Conservation (phyloP, 2,113 vertebrate genomes). For the Chloropsis cyanopogon region DNA sequence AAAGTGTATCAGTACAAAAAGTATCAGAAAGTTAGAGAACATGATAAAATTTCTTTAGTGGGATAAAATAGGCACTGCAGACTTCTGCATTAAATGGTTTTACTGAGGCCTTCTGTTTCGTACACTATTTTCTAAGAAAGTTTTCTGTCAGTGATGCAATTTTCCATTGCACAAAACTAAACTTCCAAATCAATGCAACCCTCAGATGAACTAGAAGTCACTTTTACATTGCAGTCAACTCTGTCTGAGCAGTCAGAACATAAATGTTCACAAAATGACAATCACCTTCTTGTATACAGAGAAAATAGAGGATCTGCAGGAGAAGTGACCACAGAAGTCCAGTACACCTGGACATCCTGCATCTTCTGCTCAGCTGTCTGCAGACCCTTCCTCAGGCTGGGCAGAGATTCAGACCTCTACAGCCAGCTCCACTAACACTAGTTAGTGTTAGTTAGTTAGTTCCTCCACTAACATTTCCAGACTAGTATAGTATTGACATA, state of each 20-base stretch:
- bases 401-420: not conserved
- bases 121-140: not conserved
- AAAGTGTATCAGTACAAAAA: not conserved
- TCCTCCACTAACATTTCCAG: not conserved
- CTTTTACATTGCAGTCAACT: not conserved
- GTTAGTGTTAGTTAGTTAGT: not conserved
- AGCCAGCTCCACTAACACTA: not conserved
- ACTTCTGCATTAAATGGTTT: not conserved
- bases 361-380: not conserved
- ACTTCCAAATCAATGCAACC: not conserved
- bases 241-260: not conserved
- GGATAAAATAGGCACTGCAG: not conserved
- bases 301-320: not conserved
- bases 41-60: not conserved
- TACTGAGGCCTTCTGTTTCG: not conserved
- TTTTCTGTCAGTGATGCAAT: not conserved
- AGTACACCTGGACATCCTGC: too few species aligned
- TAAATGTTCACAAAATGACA: not conserved
- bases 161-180: not conserved
- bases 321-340: not conserved
- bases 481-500: not conserved
- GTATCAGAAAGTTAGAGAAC: not conserved
- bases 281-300: not conserved
- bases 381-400: not conserved
- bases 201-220: not conserved